A percentile compares a stretch with the other conserved stretches of the same genome.
phyloP scores from a whole-genome alignment of 2,797 vertebrate genomes.

The Pseudopleuronectes americanus region DNA sequence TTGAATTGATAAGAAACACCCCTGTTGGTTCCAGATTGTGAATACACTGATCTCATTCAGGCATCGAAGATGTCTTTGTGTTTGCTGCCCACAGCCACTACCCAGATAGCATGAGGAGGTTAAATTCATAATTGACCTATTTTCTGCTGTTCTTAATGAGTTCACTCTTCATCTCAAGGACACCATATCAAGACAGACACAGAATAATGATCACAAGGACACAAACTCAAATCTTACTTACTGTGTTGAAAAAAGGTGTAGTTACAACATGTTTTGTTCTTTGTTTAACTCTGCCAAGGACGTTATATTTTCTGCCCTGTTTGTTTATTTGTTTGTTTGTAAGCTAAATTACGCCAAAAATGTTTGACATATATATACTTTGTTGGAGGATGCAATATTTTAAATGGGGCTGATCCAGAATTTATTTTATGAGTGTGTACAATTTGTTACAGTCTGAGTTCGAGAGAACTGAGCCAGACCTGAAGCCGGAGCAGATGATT shows the following conservation, averaged over 20 bases:
- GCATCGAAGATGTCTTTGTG: constrained; percentile 22
- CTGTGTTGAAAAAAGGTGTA: no score
- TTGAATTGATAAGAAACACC: constrained; percentile 7
- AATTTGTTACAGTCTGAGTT: no score
- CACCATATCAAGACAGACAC: neutral
- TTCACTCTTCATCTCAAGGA: neutral
- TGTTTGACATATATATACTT: neutral
- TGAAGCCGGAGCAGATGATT: no score
- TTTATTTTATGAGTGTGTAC: no score
- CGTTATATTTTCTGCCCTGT: neutral
- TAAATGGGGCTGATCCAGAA: no score
- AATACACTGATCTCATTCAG: constrained; percentile 12
- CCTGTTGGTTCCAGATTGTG: constrained; percentile 10
- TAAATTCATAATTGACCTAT: constrained; percentile 1
- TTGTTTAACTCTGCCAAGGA: neutral
- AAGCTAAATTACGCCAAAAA: no score
- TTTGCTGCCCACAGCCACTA: constrained; percentile 12
- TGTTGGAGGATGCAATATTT: no score
- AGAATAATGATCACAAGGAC: neutral
- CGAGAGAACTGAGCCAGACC: no score
- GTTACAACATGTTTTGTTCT: no score
- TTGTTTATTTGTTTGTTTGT: no score
- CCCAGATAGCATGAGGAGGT: neutral
- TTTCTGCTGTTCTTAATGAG: neutral
- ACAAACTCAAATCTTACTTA: neutral